Percentiles rank a stretch among this genome's conserved stretches.
Conservation (phyloP, 2,888 invertebrate species). For the Adelphocoris suturalis region DNA sequence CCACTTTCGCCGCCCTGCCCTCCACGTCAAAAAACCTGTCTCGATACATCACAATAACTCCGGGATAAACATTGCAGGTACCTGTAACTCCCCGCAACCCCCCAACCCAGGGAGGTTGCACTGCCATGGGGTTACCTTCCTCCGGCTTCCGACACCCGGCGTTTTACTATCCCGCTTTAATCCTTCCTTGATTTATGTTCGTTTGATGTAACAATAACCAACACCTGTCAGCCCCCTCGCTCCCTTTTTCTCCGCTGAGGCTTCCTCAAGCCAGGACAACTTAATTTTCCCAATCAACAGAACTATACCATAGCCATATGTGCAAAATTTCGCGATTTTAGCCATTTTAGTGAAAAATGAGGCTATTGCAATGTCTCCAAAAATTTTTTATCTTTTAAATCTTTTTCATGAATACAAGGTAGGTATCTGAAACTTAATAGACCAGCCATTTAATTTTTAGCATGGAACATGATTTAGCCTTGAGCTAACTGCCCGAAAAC, state of each 20-base stretch:
- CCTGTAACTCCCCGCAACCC: background rate
- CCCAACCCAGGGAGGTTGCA: background rate
- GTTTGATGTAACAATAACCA: background rate
- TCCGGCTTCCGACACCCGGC: background rate
- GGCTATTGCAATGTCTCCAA: too few species aligned
- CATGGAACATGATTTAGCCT: too few species aligned
- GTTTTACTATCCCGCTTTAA: background rate
- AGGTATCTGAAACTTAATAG: too few species aligned
- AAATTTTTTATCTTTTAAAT: too few species aligned
- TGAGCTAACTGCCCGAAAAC: too few species aligned
- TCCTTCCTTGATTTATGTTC: slow-evolving; percentile 33
- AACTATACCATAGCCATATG: too few species aligned
- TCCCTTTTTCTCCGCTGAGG: background rate
- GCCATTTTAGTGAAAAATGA: too few species aligned
- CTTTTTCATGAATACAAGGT: too few species aligned
- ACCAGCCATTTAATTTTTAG: too few species aligned
- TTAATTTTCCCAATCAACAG: background rate
- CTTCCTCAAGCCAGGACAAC: background rate
- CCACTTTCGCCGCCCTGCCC: slow-evolving; percentile 4
- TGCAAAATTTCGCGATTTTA: too few species aligned
- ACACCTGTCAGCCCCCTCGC: slow-evolving; percentile 6
- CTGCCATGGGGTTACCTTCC: background rate
- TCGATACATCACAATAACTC: slow-evolving; percentile 21
- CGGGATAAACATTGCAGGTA: slow-evolving; percentile 37
- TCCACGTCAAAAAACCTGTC: background rate